phyloP scores from a whole-genome alignment of 2,888 invertebrate species.

The Diplolepis rosae region DNA sequence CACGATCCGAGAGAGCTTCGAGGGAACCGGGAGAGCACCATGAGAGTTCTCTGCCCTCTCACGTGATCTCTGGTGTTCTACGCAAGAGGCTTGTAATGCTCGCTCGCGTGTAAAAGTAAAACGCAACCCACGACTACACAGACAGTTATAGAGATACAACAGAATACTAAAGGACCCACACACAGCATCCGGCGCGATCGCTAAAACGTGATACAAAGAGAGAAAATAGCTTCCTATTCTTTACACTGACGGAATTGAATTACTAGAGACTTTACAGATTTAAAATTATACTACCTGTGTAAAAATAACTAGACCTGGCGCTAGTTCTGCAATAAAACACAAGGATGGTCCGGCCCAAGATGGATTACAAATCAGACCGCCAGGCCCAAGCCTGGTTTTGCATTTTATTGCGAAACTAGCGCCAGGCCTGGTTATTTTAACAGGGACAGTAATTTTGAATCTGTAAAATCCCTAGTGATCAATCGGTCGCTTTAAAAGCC shows the following conservation, averaged over 20 bases:
- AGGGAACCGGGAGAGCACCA: slow-evolving; percentile 29
- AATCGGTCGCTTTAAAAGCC: no score
- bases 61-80: slow-evolving; percentile 40
- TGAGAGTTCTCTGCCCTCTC: slow-evolving; percentile 49
- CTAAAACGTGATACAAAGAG: slow-evolving; percentile 19
- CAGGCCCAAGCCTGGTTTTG: no score
- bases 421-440: no score
- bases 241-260: background rate
- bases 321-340: no score
- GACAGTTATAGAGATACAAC: slow-evolving; percentile 33
- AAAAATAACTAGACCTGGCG: no score
- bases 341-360: no score
- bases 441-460: no score
- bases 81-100: slow-evolving; percentile 42
- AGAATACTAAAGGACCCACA: slow-evolving; percentile 23
- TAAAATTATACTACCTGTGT: no score
- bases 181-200: slow-evolving; percentile 30
- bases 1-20: background rate
- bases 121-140: slow-evolving; percentile 32
- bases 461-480: no score
- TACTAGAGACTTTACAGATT: background rate
- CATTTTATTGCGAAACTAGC: no score
- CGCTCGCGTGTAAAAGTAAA: slow-evolving; percentile 42
- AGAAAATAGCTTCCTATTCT: slow-evolving; percentile 34
- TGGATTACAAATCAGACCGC: no score